Conservation (phyloP, 2,888 invertebrate genomes). For the Lycocerus yunnanus region DNA sequence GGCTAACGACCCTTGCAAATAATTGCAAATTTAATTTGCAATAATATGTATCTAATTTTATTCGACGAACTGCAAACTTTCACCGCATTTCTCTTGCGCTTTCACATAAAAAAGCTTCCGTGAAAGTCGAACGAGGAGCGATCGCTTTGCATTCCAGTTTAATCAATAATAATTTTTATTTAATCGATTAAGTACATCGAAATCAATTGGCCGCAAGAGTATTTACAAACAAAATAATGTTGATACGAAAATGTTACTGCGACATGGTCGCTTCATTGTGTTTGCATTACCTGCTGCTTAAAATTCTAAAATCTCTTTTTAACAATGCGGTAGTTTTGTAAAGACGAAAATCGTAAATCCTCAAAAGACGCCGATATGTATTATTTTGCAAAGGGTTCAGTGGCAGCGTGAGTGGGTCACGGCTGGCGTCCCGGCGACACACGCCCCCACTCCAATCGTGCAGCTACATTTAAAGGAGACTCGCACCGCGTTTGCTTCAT, state of each 20-base stretch:
- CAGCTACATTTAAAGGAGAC: slow-evolving; percentile 47
- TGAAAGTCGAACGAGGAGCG: slow-evolving; percentile 36
- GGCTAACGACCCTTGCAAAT: slow-evolving; percentile 46
- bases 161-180: neutral
- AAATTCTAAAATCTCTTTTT: neutral
- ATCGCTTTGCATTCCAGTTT: neutral
- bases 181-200: neutral
- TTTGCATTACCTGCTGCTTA: neutral
- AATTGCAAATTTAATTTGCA: slow-evolving; percentile 7
- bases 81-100: slow-evolving; percentile 39
- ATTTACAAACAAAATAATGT: too few relatives aligned
- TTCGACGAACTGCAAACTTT: slow-evolving; percentile 33
- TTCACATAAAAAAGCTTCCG: slow-evolving; percentile 41
- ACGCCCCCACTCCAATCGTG: slow-evolving; percentile 46
- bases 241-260: neutral
- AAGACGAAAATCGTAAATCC: slow-evolving; percentile 5
- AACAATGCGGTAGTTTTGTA: slow-evolving; percentile 6
- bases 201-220: neutral
- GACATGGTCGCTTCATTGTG: neutral
- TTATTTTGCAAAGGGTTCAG: slow-evolving; percentile 47
- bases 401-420: slow-evolving; percentile 56
- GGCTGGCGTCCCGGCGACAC: slow-evolving; percentile 52
- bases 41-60: neutral
- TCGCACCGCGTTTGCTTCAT: slow-evolving; percentile 44
- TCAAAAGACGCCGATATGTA: slow-evolving; percentile 12